Percentiles rank a stretch among this genome's conserved stretches.
Evolutionary conservation across 1,140 invertebrate genomes (phyloP).

Genomic region (Yoshiicerus persimilis): DNA sequence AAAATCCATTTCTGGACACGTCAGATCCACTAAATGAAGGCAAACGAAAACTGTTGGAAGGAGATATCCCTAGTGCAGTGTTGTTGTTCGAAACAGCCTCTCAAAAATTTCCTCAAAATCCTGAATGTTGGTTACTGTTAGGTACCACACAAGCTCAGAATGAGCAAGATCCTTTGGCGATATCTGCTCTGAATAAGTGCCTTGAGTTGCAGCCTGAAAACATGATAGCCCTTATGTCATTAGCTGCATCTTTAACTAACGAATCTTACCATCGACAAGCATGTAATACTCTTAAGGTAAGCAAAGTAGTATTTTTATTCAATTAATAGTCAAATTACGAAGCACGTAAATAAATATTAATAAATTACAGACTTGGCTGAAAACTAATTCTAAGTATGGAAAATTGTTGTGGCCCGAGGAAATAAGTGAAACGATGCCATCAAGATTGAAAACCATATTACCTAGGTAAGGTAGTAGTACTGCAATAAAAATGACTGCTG

Average conservation of each 20-base stretch:
- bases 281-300: slow-evolving; percentile 58
- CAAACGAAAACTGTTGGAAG: slow-evolving; percentile 74
- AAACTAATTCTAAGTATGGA: slow-evolving; percentile 78
- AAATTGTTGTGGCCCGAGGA: slow-evolving; percentile 62
- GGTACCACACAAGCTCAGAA: slow-evolving; percentile 92
- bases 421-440: background rate
- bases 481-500: too few relatives aligned
- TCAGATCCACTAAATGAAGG: slow-evolving; percentile 85
- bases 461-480: too few relatives aligned
- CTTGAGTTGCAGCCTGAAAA: slow-evolving; percentile 79
- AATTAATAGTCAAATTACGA: too few relatives aligned
- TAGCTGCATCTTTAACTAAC: slow-evolving; percentile 95
- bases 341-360: too few relatives aligned
- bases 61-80: slow-evolving; percentile 92
- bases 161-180: slow-evolving; percentile 83
- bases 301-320: background rate
- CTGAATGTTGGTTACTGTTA: slow-evolving; percentile 78
- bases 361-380: slow-evolving; percentile 69
- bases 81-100: slow-evolving; percentile 95
- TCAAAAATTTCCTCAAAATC: slow-evolving; percentile 76
- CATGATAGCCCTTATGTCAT: slow-evolving; percentile 78
- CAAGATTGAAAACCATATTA: slow-evolving; percentile 33
- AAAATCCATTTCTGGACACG: slow-evolving; percentile 59
- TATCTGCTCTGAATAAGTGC: slow-evolving; percentile 83
- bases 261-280: slow-evolving; percentile 68